Conservation (phyloP, 2,113 vertebrate species). For the Tachycineta bicolor region DNA sequence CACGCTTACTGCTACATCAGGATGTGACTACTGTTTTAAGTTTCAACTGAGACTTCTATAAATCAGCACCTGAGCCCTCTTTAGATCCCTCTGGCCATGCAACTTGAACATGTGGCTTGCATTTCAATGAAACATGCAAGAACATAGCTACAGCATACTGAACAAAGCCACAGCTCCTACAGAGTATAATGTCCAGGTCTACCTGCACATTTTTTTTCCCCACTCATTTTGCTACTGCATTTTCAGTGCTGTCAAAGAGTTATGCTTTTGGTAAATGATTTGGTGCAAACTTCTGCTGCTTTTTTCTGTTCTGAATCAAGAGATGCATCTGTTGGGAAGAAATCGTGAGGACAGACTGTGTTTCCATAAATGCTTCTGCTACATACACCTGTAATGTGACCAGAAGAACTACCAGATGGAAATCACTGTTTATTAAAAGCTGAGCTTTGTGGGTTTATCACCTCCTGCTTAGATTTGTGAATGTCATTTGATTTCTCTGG, state of each 20-base stretch:
- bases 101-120: not conserved
- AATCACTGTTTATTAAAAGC: slow-evolving; percentile 15
- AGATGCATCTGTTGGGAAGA: not conserved
- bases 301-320: not conserved
- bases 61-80: not conserved
- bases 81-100: not conserved
- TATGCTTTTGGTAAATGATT: not conserved
- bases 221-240: not conserved
- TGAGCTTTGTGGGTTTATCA: not conserved
- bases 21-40: not conserved
- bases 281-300: not conserved
- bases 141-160: not conserved
- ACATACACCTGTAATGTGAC: not conserved
- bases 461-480: slow-evolving; percentile 23
- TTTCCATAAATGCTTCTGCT: not conserved
- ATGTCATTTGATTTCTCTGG: not conserved
- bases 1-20: not conserved
- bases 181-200: not conserved
- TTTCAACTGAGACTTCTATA: not conserved
- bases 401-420: slow-evolving; percentile 1
- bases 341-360: not conserved
- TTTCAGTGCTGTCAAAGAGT: not conserved
- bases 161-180: not conserved
- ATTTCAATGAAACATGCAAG: not conserved
- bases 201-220: not conserved